A percentile compares a stretch with the other conserved stretches of the same genome.
phyloP scores from a whole-genome alignment of 2,888 invertebrate genomes.

The Tetropium fuscum region DNA sequence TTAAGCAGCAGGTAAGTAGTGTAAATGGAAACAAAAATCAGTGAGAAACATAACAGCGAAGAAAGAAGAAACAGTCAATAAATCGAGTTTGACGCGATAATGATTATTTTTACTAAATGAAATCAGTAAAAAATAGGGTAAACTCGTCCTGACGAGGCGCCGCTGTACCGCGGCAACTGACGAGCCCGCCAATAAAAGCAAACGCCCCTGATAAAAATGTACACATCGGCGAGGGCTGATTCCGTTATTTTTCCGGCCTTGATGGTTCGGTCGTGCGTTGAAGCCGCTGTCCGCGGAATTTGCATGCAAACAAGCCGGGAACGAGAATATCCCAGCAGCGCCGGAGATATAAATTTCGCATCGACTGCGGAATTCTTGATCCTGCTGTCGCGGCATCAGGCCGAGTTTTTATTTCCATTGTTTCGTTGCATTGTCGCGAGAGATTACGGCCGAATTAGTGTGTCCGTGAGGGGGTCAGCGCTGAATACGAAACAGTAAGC shows the following conservation, averaged over 20 bases:
- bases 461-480: background rate
- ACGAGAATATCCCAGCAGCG: background rate
- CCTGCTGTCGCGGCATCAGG: background rate
- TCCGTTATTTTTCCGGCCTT: background rate
- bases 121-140: no score
- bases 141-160: no score
- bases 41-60: no score
- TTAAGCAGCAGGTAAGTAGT: no score
- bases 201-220: background rate
- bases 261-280: background rate
- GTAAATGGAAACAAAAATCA: no score
- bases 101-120: no score
- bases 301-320: background rate
- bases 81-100: no score
- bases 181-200: no score
- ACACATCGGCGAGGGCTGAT: no score
- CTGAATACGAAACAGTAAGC: constrained; percentile 5
- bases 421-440: background rate
- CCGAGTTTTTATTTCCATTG: no score
- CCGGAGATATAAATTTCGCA: background rate
- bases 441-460: background rate
- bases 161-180: no score
- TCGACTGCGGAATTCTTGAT: background rate
- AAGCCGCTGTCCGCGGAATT: background rate
- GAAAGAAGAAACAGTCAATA: no score